These are phyloP conservation scores for Bombus soroeensis DNA, from an alignment of 1,140 invertebrate species.

Conservation along the genomic window DNA sequence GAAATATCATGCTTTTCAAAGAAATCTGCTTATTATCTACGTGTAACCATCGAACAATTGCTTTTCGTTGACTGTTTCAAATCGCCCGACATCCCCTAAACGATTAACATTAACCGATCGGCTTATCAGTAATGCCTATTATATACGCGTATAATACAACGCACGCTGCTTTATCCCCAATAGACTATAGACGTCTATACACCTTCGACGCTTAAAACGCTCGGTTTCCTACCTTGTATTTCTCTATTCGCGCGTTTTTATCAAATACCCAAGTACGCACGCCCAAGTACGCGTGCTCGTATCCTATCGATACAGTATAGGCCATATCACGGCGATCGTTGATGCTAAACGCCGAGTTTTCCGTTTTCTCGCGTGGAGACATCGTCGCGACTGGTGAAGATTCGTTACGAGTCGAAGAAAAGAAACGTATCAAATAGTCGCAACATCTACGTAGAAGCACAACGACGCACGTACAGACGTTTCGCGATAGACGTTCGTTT, in stretches of 20 bases:
- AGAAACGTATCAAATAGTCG: background rate
- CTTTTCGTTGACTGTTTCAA: slow-evolving; percentile 73
- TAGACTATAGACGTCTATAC: too few species aligned
- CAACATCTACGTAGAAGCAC: background rate
- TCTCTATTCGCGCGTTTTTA: background rate
- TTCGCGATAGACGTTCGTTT: background rate
- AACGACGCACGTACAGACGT: background rate
- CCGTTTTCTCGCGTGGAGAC: background rate
- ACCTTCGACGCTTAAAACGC: slow-evolving; percentile 56
- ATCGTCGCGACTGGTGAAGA: background rate
- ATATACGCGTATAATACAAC: slow-evolving; percentile 57
- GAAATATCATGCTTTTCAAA: too few species aligned
- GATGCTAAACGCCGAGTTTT: background rate
- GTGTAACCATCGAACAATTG: slow-evolving; percentile 67
- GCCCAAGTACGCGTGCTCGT: background rate
- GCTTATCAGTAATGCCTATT: slow-evolving; percentile 16
- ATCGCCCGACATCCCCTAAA: slow-evolving; percentile 58
- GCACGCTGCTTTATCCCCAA: slow-evolving; percentile 44
- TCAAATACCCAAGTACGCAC: slow-evolving; percentile 2
- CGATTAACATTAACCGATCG: slow-evolving; percentile 28
- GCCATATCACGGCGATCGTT: slow-evolving; percentile 48
- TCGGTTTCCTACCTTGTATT: slow-evolving; percentile 30
- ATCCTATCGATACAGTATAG: slow-evolving; percentile 42
- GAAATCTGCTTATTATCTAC: slow-evolving; percentile 39
- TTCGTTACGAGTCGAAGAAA: background rate